Conservation (phyloP, 2,113 vertebrate species). For the Campylomormyrus numenius region DNA sequence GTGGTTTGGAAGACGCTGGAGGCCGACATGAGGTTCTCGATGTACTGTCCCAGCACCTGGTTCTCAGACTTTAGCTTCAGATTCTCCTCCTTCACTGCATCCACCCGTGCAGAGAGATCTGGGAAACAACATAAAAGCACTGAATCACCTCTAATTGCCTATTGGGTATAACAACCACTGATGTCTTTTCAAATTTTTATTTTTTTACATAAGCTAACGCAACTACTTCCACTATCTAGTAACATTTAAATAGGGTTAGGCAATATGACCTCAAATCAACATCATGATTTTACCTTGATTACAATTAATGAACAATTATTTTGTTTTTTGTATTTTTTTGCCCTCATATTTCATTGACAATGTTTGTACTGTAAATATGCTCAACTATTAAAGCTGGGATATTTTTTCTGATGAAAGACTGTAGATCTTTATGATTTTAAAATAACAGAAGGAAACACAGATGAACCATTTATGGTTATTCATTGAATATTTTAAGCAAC, state of each 20-base stretch:
- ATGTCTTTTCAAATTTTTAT: not conserved
- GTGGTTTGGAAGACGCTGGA: conserved; percentile 99
- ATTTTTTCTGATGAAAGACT: too few relatives aligned
- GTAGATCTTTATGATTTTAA: too few relatives aligned
- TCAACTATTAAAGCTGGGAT: too few relatives aligned
- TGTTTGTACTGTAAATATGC: too few relatives aligned
- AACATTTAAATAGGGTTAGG: not conserved
- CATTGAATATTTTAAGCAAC: too few relatives aligned
- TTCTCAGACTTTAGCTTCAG: conserved; percentile 99
- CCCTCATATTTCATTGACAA: too few relatives aligned
- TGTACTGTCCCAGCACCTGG: conserved; percentile 98
- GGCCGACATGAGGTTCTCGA: conserved; percentile 99
- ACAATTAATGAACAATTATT: too few relatives aligned
- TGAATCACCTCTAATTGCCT: not conserved
- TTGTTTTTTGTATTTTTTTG: too few relatives aligned
- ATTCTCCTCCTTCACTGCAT: conserved; percentile 98
- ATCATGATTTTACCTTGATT: too few relatives aligned
- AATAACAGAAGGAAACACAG: too few relatives aligned
- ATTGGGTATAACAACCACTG: not conserved
- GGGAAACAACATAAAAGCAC: conserved; percentile 12
- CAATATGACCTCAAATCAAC: too few relatives aligned
- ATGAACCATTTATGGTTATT: too few relatives aligned
- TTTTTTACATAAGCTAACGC: not conserved
- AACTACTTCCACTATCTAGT: not conserved
- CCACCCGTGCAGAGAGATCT: conserved; percentile 96